Evolutionary conservation across 2,113 vertebrate species (phyloP), one percentile per base, ranked within the genome.

Genomic region (Platanista minor): DNA sequence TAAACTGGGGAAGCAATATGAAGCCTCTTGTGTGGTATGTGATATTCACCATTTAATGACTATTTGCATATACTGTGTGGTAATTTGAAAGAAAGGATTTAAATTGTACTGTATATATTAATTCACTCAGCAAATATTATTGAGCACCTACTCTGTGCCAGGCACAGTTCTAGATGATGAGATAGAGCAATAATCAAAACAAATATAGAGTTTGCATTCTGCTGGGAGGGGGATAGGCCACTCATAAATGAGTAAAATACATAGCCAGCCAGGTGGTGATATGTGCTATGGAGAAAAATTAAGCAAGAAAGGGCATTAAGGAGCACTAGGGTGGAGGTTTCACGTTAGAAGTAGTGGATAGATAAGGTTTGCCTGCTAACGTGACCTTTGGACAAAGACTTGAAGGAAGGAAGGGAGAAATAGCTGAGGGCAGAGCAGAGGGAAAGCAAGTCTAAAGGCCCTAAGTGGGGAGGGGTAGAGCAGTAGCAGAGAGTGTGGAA

Each of bases 11-110:
- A 99, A 99, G 97, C 99, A 99, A 78, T 99, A 99, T 99, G 99
- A 99, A 98, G 99, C 99, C 57, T 99, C 99, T 36, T 99, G 99
- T 96, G 99, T 99, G 99, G 99, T 99, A 99, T 97, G 99, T 99
- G 96, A 83, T 29, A 61, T 62, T 98, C 97, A 57, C 66, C 92
- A 80, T 97, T 96, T 81, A 67, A 94, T 93, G 84, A n/a, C 94
- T 85, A 93, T 95, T 97, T 96, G 54, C 64, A 72, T 75, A 85
- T 83, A 52, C 11, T 23, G 36, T 87, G 93, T 71, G 36, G 41
- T 12, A 4, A 84, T 41, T 83, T 43, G 74, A 61, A 92, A 91
- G 83, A 96, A 92, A 94, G 41, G 46, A 33, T 59, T 90, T 67
- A 66, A 94, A 81, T 90, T 46, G 59, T 61, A 95, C 54, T 93